Percentiles rank a stretch among this genome's conserved stretches.
Conservation (phyloP, 2,113 vertebrate species). For the Heteronetta atricapilla region DNA sequence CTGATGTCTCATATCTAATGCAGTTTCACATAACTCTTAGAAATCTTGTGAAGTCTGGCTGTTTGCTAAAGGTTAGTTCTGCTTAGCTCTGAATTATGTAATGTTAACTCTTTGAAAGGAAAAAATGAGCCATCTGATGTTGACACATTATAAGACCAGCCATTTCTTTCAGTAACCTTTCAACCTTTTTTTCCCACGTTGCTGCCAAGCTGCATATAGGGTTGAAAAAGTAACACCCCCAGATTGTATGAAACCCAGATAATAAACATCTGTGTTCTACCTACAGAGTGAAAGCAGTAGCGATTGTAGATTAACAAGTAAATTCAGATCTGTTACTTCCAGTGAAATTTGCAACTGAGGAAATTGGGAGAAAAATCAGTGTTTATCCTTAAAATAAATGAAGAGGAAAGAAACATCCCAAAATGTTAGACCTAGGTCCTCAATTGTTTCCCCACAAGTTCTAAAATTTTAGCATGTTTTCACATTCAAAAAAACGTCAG, state of each 20-base stretch:
- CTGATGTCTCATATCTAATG: not conserved
- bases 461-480: not conserved
- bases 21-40: slow-evolving; percentile 3
- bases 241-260: not conserved
- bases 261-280: not conserved
- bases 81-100: slow-evolving; percentile 10
- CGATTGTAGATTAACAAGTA: not conserved
- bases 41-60: not conserved
- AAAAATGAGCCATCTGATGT: not conserved
- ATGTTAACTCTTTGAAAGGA: not conserved
- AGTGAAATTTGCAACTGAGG: not conserved
- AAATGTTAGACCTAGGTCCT: not conserved
- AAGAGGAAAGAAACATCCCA: not conserved
- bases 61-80: slow-evolving; percentile 55
- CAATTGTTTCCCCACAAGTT: not conserved
- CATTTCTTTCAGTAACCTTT: not conserved
- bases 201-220: not conserved
- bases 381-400: not conserved
- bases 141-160: not conserved
- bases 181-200: not conserved
- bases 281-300: not conserved
- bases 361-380: not conserved
- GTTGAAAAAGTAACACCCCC: not conserved
- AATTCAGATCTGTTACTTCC: not conserved
- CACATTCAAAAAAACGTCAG: not conserved